Conservation (phyloP, 2,113 vertebrate genomes). For the Sebastes schlegelii region DNA sequence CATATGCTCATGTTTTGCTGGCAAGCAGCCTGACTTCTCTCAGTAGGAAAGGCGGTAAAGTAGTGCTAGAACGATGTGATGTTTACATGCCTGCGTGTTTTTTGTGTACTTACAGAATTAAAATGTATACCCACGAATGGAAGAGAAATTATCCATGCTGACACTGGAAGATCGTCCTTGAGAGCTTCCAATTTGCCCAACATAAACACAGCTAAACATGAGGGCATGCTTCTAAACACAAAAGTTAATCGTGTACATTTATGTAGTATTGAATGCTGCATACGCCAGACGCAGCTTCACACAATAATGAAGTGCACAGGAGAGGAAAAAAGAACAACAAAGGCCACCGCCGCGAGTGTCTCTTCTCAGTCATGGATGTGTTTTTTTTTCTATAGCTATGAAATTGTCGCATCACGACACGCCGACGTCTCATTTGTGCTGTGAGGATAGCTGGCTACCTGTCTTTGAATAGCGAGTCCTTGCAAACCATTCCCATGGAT, state of each 20-base stretch:
- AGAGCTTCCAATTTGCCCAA: not conserved
- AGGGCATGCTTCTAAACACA: not conserved
- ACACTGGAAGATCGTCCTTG: not conserved
- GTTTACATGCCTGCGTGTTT: not conserved
- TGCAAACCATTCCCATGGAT: slow-evolving; percentile 33
- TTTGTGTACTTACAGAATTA: not conserved
- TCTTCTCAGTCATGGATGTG: slow-evolving; percentile 7
- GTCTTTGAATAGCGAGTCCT: slow-evolving; percentile 36
- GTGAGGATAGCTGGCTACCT: slow-evolving; percentile 40
- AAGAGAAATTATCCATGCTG: not conserved
- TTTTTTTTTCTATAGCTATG: not conserved
- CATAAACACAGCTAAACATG: not conserved
- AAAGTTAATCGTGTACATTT: slow-evolving; percentile 5
- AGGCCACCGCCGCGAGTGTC: slow-evolving; percentile 14
- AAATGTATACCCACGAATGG: not conserved
- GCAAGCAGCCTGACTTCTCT: not conserved
- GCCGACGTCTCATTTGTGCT: slow-evolving; percentile 11
- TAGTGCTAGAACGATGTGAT: not conserved
- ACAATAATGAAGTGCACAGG: not conserved
- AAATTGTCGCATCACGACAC: slow-evolving; percentile 25
- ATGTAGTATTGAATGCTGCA: not conserved
- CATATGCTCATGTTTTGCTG: not conserved
- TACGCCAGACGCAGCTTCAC: not conserved
- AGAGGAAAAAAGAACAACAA: not conserved
- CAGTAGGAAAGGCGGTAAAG: not conserved